phyloP scores from a whole-genome alignment of 2,113 vertebrate species.

The Hippocampus abdominalis region DNA sequence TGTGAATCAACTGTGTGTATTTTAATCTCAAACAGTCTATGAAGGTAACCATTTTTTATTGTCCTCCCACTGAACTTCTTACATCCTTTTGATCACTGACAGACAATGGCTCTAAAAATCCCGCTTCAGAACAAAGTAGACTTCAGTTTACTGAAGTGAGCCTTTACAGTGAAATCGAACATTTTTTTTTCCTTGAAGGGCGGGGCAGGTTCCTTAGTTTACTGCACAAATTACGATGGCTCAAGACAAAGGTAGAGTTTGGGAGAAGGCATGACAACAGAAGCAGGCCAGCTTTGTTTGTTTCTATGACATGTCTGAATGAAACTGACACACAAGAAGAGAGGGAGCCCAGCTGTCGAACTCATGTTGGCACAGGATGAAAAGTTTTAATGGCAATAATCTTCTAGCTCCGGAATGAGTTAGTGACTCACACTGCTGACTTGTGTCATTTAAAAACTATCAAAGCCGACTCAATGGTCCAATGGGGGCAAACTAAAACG shows the following conservation, averaged over 20 bases:
- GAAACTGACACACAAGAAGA: conserved; percentile 23
- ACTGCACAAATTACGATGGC: conserved; percentile 28
- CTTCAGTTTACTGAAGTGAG: background rate
- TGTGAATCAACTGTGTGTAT: background rate
- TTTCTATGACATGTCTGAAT: conserved; percentile 45
- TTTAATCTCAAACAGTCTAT: background rate
- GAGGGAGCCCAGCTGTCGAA: conserved; percentile 36
- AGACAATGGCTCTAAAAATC: background rate
- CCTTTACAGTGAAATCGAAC: background rate
- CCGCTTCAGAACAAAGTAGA: background rate
- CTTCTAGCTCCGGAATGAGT: conserved; percentile 34
- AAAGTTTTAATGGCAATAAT: conserved; percentile 61
- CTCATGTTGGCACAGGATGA: conserved; percentile 49
- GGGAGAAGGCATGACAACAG: background rate
- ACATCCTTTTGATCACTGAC: conserved; percentile 15
- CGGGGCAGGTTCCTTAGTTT: conserved; percentile 24
- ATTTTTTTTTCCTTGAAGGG: conserved; percentile 1
- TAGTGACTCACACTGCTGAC: conserved; percentile 30
- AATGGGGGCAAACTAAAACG: conserved; percentile 46
- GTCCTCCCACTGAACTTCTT: background rate
- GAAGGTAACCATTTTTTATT: background rate
- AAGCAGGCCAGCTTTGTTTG: conserved; percentile 16
- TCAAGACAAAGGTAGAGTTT: conserved; percentile 2
- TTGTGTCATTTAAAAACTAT: conserved; percentile 31
- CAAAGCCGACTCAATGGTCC: conserved; percentile 43